Evolutionary conservation across 2,113 vertebrate genomes (phyloP), one percentile per base, ranked within the genome.

Genomic region (Cochlearius cochlearius): DNA sequence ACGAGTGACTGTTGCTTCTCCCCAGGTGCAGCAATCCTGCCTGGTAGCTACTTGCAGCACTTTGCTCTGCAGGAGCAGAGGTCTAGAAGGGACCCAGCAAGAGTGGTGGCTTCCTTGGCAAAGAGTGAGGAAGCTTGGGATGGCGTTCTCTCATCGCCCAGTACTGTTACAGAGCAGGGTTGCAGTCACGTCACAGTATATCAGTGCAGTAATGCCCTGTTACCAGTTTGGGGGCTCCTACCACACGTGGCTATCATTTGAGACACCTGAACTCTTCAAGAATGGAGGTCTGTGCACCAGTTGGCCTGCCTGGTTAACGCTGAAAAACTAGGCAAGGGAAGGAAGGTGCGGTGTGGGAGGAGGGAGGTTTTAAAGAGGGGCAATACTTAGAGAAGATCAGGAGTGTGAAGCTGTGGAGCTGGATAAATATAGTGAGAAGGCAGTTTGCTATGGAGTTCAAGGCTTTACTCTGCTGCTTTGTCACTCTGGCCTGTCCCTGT

Each of bases 121-220:
- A 90, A 69, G 53, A 30, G 14, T 25, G 39, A 68, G 39, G 56
- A 72, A 62, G 17, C 25, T 58, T 38, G 36, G 29, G 26, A 89
- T 26, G 30, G 11, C 25, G 20, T 2, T 67, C 3, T 62, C 26
- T 63, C 2, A 0, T 36, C 52, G n/a, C 49, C 72, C 36, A 39
- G 39, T 19, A 11, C 4, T 8, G n/a, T 34, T 36, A 34, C 2
- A 36, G 36, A 36, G 34, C 39, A 58, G 52, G 23, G 21, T 10
- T 47, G 62, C 11, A 64, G 49, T 27, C 41, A 41, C 0, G 0
- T 5, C 29, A 20, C 0, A 2, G 43, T 19, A 45, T 7, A 21
- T n/a, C n/a, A n/a, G n/a, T n/a, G n/a, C n/a, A n/a, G n/a, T n/a
- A n/a, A n/a, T n/a, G 30, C n/a, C 15, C 55, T 66, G 34, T 49